Percentiles rank a stretch among this genome's conserved stretches.
These are phyloP conservation scores for Uloborus diversus DNA, from an alignment of 1,140 invertebrate species.

Conservation along the genomic window DNA sequence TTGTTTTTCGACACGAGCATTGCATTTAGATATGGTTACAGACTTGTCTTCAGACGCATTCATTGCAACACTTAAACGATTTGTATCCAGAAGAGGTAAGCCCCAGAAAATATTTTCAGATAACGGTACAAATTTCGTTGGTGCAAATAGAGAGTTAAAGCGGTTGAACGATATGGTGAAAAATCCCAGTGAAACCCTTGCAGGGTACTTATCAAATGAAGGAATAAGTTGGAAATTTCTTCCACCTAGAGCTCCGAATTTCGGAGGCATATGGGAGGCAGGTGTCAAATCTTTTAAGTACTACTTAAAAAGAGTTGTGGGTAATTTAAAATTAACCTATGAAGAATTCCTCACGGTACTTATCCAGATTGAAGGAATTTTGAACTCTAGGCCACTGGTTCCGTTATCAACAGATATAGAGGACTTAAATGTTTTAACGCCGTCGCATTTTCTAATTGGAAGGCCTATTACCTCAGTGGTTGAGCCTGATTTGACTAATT, in stretches of 20 bases:
- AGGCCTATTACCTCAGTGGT: not conserved
- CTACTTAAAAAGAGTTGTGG: conserved; percentile 56
- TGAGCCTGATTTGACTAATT: not conserved
- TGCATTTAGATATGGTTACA: conserved; percentile 58
- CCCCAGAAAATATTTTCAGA: not conserved
- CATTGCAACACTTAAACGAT: conserved; percentile 53
- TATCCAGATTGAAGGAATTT: conserved; percentile 61
- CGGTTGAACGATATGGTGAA: not conserved
- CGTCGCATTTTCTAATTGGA: conserved; percentile 58
- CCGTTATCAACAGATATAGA: conserved; percentile 61
- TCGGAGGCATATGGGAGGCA: conserved; percentile 59
- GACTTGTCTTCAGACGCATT: conserved; percentile 64
- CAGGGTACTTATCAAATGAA: not conserved
- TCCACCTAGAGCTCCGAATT: conserved; percentile 58
- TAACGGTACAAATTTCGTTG: conserved; percentile 25
- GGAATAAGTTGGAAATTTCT: conserved; percentile 29
- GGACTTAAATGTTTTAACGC: conserved; percentile 61
- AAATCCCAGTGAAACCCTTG: not conserved
- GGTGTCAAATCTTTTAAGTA: conserved; percentile 58
- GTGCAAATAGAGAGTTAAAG: not conserved
- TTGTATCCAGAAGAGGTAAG: conserved; percentile 22
- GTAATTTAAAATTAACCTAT: conserved; percentile 46
- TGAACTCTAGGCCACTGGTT: conserved; percentile 62
- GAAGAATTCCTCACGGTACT: conserved; percentile 62
- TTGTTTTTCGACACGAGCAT: conserved; percentile 14